phyloP scores from a whole-genome alignment of 2,888 invertebrate species.

The Auanema sp. region DNA sequence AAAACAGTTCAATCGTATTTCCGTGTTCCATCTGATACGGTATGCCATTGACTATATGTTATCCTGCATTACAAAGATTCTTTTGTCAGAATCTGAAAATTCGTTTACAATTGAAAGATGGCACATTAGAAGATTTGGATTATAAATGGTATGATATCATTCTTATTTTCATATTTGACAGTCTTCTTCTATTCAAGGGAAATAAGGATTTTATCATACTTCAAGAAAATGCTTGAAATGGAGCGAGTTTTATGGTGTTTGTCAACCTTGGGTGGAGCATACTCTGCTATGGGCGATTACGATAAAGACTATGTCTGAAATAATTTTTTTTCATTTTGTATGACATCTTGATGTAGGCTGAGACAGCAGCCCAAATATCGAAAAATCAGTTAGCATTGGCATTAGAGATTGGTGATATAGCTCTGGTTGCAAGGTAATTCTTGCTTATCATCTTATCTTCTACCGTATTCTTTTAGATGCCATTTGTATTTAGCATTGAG shows the following conservation, averaged over 20 bases:
- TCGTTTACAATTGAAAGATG: too few species aligned
- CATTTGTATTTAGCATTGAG: slow-evolving; percentile 84
- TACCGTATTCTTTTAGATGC: slow-evolving; percentile 73
- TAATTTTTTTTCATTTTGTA: neutral
- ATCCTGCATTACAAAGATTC: too few species aligned
- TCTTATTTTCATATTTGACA: neutral
- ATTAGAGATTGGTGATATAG: slow-evolving; percentile 79
- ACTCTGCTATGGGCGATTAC: slow-evolving; percentile 89
- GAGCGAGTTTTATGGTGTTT: slow-evolving; percentile 89
- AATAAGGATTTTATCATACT: slow-evolving; percentile 1
- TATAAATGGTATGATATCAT: too few species aligned
- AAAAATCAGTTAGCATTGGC: slow-evolving; percentile 80
- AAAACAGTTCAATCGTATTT: too few species aligned
- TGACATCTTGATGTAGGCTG: slow-evolving; percentile 72
- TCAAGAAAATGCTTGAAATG: slow-evolving; percentile 70
- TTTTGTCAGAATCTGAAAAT: too few species aligned
- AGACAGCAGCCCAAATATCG: slow-evolving; percentile 75
- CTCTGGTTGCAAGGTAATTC: slow-evolving; percentile 71
- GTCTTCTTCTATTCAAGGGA: slow-evolving; percentile 10
- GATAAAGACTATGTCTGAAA: slow-evolving; percentile 62
- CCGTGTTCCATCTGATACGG: too few species aligned
- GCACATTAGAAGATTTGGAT: too few species aligned
- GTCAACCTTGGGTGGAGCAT: slow-evolving; percentile 93
- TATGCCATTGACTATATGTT: too few species aligned
- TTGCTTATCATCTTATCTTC: neutral